Conservation (phyloP, 2,113 vertebrate species). For the Sceloporus tristichus region DNA sequence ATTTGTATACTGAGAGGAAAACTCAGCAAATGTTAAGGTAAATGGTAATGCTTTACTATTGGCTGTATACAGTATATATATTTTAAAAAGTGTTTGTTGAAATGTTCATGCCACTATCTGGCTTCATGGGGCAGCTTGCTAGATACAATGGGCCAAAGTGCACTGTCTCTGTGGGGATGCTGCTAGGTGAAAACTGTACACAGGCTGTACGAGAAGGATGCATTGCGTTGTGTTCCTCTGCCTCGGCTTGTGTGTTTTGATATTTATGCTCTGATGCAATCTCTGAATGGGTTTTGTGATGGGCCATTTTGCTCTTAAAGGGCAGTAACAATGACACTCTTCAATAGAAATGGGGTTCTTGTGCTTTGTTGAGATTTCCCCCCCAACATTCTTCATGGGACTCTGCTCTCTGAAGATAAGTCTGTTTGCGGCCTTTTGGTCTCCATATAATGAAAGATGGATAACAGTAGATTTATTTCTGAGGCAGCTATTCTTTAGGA, state of each 20-base stretch:
- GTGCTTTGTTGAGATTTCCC: background rate
- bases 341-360: background rate
- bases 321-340: conserved; percentile 7
- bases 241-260: background rate
- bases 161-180: background rate
- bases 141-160: background rate
- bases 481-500: conserved; percentile 54
- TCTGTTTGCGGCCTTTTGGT: conserved; percentile 46
- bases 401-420: conserved; percentile 13
- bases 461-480: conserved; percentile 52
- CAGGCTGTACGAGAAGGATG: background rate
- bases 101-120: background rate
- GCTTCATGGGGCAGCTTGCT: background rate
- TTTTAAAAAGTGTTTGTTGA: background rate
- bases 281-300: conserved; percentile 37
- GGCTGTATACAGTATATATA: background rate
- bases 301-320: conserved; percentile 11
- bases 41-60: background rate
- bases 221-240: conserved; percentile 8
- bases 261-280: conserved; percentile 25
- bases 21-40: too few relatives aligned
- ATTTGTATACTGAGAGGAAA: background rate
- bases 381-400: conserved; percentile 11
- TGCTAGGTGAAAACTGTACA: background rate
- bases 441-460: conserved; percentile 38